Percentiles rank a stretch among this genome's conserved stretches.
These are phyloP conservation scores for Sarotherodon lohbergeri DNA, from an alignment of 2,113 vertebrate species.

Conservation along the genomic window DNA sequence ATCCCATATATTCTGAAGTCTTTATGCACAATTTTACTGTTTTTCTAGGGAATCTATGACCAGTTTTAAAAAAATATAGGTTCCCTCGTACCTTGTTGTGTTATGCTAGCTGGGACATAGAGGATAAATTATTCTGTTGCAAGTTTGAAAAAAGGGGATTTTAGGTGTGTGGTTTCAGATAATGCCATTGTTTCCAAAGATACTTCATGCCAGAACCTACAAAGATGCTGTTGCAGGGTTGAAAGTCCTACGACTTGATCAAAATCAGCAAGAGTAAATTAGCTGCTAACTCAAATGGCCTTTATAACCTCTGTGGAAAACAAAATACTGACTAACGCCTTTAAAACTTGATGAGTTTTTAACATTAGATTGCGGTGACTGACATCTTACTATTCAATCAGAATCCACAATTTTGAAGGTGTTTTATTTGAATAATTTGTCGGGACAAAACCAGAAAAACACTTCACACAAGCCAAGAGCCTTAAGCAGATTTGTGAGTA, in stretches of 20 bases:
- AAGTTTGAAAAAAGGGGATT: not conserved
- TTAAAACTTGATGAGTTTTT: not conserved
- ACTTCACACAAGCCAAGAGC: not conserved
- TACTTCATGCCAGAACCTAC: not conserved
- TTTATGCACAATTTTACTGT: not conserved
- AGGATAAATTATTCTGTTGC: not conserved
- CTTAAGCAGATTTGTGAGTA: not conserved
- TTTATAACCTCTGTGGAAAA: not conserved
- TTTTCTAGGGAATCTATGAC: not conserved
- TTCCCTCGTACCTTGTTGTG: not conserved
- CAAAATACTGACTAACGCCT: not conserved
- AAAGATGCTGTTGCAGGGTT: not conserved
- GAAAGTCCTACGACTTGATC: not conserved
- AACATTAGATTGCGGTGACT: not conserved
- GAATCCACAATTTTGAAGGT: not conserved
- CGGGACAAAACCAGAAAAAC: not conserved
- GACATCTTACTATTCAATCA: not conserved
- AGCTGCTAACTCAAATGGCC: not conserved
- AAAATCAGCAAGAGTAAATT: not conserved
- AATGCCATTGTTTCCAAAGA: not conserved
- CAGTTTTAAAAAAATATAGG: not conserved
- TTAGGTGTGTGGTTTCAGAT: not conserved
- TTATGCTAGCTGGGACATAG: not conserved
- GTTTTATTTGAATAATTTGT: not conserved
- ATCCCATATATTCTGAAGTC: not conserved